Base-by-base conservation (phyloP, 2,113 vertebrate genomes). In the Microcebus jonahi region DNA sequence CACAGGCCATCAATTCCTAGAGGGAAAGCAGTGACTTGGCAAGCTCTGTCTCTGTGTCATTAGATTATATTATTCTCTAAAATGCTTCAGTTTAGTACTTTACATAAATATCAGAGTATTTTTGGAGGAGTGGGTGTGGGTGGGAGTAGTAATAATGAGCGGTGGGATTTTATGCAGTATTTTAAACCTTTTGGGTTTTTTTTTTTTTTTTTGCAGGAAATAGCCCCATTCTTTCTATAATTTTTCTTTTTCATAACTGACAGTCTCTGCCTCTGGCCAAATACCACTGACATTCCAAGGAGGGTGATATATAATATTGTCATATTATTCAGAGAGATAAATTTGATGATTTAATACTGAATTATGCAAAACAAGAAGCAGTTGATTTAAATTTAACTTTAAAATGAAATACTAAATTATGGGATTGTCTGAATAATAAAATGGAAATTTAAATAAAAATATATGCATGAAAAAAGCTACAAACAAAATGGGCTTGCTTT, bases 311-410 rank as follows among this genome's bases (percentile, higher is more conserved):
- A 85, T 93, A 95, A 85, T 95, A 91, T 50, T 88, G 82, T 83
- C 82, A 86, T 21, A 94, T 87, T 77, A 93, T 95, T 91, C 87
- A 85, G 81, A 81, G 73, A 89, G 27, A n/a, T 82, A 95, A 94
- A 96, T 83, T 93, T 87, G 73, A 95, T 93, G 53, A 29, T 86
- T 97, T 95, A 96, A 87, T 86, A 83, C n/a, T 93, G 50, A 92
- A 89, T 93, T 95, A 93, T 97, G 89, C 94, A 91, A 96, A 97
- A 48, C 15, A 88, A 89, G 61, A 89, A 96, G 61, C 45, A 91
- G 86, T 71, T 95, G 82, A 84, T 67, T 95, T 96, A 94, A 85
- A 97, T 94, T 95, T 83, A 92, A 88, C 34, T 97, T 94, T 88
- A 88, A 94, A 97, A 79, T 91, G 34, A 94, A 91, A 83, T 61